Base-by-base conservation (phyloP, 2,888 invertebrate genomes). In the Torymus texanus region DNA sequence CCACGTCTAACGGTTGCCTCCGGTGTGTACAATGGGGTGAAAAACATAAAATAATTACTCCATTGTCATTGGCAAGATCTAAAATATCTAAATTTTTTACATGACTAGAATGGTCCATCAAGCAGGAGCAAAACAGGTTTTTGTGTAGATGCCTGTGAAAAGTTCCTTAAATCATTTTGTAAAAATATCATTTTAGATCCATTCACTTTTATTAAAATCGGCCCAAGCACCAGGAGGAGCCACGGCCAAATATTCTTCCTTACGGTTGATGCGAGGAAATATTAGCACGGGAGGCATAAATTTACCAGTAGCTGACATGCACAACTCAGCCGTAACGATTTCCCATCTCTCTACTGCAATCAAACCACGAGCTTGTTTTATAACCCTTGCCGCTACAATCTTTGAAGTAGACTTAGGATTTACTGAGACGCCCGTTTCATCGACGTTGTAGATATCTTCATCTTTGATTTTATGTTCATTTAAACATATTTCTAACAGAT, bases 121-220 rank as follows among this genome's bases (percentile, higher is more conserved):
- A 89, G 80, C 16, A 90, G 82, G 55, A 88, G 77, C 5, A 89
- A 77, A 13, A 86, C 86, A 18, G n/a, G n/a, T 86, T 85, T 70
- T 83, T 72, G 5, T 87, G 86, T 83, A 78, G 16, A 89, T 77
- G 82, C 24, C 24, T 24, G 24, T 3, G 24, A 24, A 24, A 24
- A 91, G 91, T 84, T 90, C 88, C 66, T 87, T 81, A 78, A 89
- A 87, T 88, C 88, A 89, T 18, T 61, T 73, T 2, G 61, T 59
- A 24, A 73, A 78, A 8, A 66, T 14, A 2, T 72, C 56, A 13
- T 16, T 21, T 8, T 71, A 16, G 0, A 72, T 71, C 63, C 66
- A 78, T 13, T 67, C 78, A 21, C 71, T 81, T 2, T 84, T 72
- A 84, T 67, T 56, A 83, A 29, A 66, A 18, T 59, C 77, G 16